phyloP scores from a whole-genome alignment of 1,140 invertebrate genomes.

The Zophobas atratus region DNA sequence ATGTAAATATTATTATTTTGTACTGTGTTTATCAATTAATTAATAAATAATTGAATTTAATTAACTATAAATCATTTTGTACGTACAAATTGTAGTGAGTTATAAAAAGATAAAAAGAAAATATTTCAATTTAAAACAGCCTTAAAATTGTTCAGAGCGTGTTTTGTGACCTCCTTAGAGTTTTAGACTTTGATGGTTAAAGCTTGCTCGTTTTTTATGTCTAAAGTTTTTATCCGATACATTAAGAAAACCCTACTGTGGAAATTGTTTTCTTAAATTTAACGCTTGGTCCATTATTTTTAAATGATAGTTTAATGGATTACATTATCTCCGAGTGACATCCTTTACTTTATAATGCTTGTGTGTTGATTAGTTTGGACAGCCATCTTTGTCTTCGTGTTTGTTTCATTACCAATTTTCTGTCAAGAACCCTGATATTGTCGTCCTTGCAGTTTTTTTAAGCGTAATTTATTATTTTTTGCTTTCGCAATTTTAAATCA shows the following conservation, averaged over 20 bases:
- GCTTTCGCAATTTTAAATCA: too few species aligned
- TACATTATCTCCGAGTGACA: neutral
- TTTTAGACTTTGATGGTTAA: conserved; percentile 31
- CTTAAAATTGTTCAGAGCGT: neutral
- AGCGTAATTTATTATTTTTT: too few species aligned
- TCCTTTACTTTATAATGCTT: conserved; percentile 8
- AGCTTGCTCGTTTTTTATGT: conserved; percentile 1
- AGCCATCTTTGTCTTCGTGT: too few species aligned
- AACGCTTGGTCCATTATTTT: neutral
- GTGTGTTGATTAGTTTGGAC: neutral
- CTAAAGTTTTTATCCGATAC: conserved; percentile 3
- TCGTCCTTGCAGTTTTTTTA: too few species aligned
- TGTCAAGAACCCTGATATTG: too few species aligned
- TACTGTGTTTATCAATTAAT: too few species aligned
- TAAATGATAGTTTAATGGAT: conserved; percentile 37
- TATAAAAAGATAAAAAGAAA: too few species aligned
- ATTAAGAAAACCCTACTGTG: neutral
- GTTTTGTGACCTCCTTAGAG: neutral
- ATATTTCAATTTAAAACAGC: neutral
- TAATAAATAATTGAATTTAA: too few species aligned
- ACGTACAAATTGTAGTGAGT: too few species aligned
- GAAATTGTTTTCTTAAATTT: conserved; percentile 9
- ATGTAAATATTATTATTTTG: too few species aligned
- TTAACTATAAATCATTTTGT: too few species aligned
- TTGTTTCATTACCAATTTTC: too few species aligned